A percentile compares a stretch with the other conserved stretches of the same genome.
phyloP scores from a whole-genome alignment of 2,797 vertebrate genomes.

The Hephaestus fuliginosus region DNA sequence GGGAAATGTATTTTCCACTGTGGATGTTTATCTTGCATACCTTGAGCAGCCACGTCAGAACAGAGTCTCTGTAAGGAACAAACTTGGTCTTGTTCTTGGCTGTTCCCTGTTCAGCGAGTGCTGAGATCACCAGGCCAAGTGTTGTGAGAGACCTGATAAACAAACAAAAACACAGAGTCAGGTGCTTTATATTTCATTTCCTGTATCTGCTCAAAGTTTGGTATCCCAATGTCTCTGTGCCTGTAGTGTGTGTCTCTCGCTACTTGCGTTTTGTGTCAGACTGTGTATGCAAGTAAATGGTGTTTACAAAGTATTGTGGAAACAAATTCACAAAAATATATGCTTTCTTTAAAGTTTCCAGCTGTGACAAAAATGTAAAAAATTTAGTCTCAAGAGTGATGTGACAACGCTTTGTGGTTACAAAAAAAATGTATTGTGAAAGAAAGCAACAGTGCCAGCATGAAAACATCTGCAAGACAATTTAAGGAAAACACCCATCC shows the following conservation, averaged over 20 bases:
- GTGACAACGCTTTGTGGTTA: background rate
- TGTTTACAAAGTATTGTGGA: background rate
- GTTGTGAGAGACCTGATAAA: conserved; percentile 86
- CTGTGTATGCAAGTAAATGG: background rate
- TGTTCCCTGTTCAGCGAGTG: conserved; percentile 89
- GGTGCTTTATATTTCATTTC: background rate
- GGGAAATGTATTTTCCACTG: background rate
- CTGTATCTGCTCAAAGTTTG: background rate
- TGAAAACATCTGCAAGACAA: background rate
- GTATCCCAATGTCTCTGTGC: background rate
- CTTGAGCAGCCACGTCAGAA: conserved; percentile 95
- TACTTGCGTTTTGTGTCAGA: background rate
- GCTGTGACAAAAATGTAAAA: background rate
- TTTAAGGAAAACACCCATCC: conserved; percentile 1
- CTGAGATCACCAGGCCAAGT: conserved; percentile 88
- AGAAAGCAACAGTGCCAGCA: background rate
- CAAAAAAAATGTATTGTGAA: background rate
- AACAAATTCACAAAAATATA: background rate
- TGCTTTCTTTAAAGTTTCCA: background rate
- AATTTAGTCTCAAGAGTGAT: background rate
- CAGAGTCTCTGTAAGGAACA: conserved; percentile 95
- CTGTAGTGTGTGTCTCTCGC: background rate
- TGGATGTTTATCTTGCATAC: conserved; percentile 60
- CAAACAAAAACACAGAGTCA: conserved; percentile 27
- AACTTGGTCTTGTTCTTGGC: conserved; percentile 94